A percentile compares a stretch with the other conserved stretches of the same genome.
Conservation (phyloP, 2,888 invertebrate genomes). For the Pyrrhosoma nymphula region DNA sequence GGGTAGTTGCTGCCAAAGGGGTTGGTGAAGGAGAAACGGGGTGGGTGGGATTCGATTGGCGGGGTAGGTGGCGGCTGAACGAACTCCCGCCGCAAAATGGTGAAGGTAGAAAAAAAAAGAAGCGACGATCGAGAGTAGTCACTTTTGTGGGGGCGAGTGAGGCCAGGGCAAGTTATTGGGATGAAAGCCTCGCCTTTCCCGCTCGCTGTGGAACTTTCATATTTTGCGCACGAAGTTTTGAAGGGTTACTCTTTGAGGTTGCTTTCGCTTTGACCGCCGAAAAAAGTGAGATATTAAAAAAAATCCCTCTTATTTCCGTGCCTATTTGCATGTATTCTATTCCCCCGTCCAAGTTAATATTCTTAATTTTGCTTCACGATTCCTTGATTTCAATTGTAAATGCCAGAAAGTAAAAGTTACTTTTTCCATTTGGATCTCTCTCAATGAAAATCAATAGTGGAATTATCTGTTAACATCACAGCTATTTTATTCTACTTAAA, state of each 20-base stretch:
- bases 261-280: neutral
- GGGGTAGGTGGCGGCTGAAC: neutral
- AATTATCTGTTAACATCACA: too few relatives aligned
- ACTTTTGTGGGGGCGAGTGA: neutral
- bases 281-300: neutral
- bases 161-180: neutral
- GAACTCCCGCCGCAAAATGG: neutral
- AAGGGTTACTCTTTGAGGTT: neutral
- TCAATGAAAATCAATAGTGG: too few relatives aligned
- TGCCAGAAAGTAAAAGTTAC: neutral
- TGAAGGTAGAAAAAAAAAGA: neutral
- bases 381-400: neutral
- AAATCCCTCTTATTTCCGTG: neutral
- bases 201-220: neutral
- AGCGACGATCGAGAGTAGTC: constrained; percentile 1
- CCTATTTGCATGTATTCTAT: neutral
- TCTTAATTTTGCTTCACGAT: neutral
- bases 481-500: too few relatives aligned
- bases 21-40: too few relatives aligned
- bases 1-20: neutral
- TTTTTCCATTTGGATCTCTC: neutral
- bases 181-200: neutral
- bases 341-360: neutral
- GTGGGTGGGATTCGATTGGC: neutral
- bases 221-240: neutral